phyloP scores from a whole-genome alignment of 2,797 vertebrate species.

The Coregonus sp. region DNA sequence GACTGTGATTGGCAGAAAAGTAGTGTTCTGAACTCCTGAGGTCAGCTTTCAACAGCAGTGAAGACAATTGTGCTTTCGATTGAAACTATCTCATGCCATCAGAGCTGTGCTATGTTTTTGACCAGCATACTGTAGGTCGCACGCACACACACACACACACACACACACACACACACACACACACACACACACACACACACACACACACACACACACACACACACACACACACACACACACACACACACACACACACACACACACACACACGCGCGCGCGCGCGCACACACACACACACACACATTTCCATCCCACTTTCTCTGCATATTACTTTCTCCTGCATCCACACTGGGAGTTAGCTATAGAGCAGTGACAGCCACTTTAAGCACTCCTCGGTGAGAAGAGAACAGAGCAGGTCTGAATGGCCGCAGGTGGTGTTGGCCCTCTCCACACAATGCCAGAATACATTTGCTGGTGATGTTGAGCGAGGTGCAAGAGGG shows the following conservation, averaged over 20 bases:
- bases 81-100: not conserved
- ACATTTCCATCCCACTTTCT: not conserved
- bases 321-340: not conserved
- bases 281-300: too few relatives aligned
- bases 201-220: too few relatives aligned
- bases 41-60: not conserved
- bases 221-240: too few relatives aligned
- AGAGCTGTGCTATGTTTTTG: not conserved
- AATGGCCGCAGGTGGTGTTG: constrained; percentile 21
- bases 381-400: not conserved
- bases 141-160: not conserved
- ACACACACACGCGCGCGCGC: too few relatives aligned
- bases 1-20: constrained; percentile 29
- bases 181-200: too few relatives aligned
- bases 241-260: too few relatives aligned
- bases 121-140: not conserved
- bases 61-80: not conserved
- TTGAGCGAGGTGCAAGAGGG: constrained; percentile 2
- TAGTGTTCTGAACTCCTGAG: not conserved
- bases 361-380: not conserved
- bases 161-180: not conserved
- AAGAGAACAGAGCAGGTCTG: not conserved
- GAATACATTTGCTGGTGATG: constrained; percentile 24
- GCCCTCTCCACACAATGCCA: constrained; percentile 7
- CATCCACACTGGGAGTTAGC: not conserved